Evolutionary conservation across 2,888 invertebrate genomes (phyloP).

Genomic region (Desoria tigrina): DNA sequence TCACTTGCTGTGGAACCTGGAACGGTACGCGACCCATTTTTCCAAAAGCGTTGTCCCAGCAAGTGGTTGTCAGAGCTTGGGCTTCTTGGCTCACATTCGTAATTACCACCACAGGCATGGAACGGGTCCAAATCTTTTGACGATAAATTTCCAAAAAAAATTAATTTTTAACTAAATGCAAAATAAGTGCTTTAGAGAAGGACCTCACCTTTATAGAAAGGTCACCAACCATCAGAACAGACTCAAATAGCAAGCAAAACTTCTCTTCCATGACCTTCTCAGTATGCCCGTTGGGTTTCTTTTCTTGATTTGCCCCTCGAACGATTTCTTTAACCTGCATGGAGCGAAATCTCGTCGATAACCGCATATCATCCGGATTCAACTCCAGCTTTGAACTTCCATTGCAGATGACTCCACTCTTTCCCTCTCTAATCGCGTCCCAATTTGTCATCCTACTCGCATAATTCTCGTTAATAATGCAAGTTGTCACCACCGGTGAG

Average conservation of each 20-base stretch:
- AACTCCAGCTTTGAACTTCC: slow-evolving; percentile 29
- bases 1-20: slow-evolving; percentile 32
- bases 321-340: slow-evolving; percentile 35
- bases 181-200: no score
- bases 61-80: slow-evolving; percentile 34
- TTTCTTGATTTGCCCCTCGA: slow-evolving; percentile 37
- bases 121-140: slow-evolving; percentile 27
- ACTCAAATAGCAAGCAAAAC: slow-evolving; percentile 36
- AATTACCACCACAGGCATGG: slow-evolving; percentile 40
- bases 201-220: slow-evolving; percentile 28
- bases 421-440: slow-evolving; percentile 2
- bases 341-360: slow-evolving; percentile 28
- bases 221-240: slow-evolving; percentile 30
- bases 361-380: slow-evolving; percentile 25
- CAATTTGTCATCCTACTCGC: slow-evolving; percentile 21
- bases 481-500: slow-evolving; percentile 17
- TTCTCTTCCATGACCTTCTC: slow-evolving; percentile 48
- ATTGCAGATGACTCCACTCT: slow-evolving; percentile 31
- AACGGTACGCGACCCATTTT: slow-evolving; percentile 35
- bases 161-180: no score
- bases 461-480: slow-evolving; percentile 37
- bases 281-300: slow-evolving; percentile 19
- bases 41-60: slow-evolving; percentile 44
- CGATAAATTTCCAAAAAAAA: background rate
- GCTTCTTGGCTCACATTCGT: slow-evolving; percentile 45